A percentile compares a stretch with the other conserved stretches of the same genome.
phyloP scores from a whole-genome alignment of 2,113 vertebrate species.

The Oryzias celebensis region DNA sequence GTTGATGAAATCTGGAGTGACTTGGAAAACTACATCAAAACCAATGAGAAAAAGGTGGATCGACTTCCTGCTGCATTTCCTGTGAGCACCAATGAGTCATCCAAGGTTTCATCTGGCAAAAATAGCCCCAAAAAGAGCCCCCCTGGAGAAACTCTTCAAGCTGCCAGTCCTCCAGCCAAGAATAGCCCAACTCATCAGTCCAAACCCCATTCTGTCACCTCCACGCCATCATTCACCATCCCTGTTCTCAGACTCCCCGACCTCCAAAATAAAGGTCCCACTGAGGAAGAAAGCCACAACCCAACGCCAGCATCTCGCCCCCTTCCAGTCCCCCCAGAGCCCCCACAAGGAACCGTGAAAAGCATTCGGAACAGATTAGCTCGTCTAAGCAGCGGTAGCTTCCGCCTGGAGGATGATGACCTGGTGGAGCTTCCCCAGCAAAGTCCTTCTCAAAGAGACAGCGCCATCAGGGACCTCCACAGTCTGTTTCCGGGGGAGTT shows the following conservation, averaged over 20 bases:
- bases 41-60: constrained; percentile 92
- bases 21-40: constrained; percentile 96
- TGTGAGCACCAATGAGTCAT: constrained; percentile 69
- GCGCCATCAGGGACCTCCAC: constrained; percentile 70
- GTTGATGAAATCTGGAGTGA: constrained; percentile 98
- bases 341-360: constrained; percentile 74
- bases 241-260: constrained; percentile 73
- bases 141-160: constrained; percentile 11
- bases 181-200: constrained; percentile 57
- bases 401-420: constrained; percentile 78
- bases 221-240: constrained; percentile 64
- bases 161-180: constrained; percentile 24
- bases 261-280: constrained; percentile 40
- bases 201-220: constrained; percentile 53
- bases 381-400: constrained; percentile 79
- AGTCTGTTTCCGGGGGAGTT: constrained; percentile 81
- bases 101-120: constrained; percentile 37
- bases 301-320: constrained; percentile 47
- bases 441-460: constrained; percentile 53
- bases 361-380: constrained; percentile 77
- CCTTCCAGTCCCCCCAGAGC: constrained; percentile 76
- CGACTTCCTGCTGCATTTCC: constrained; percentile 92
- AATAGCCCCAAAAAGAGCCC: constrained; percentile 44
- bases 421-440: constrained; percentile 73
- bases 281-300: constrained; percentile 69